Evolutionary conservation across 2,888 invertebrate species (phyloP), one percentile per base, ranked within the genome.

Genomic region (Cephalotes varians): DNA sequence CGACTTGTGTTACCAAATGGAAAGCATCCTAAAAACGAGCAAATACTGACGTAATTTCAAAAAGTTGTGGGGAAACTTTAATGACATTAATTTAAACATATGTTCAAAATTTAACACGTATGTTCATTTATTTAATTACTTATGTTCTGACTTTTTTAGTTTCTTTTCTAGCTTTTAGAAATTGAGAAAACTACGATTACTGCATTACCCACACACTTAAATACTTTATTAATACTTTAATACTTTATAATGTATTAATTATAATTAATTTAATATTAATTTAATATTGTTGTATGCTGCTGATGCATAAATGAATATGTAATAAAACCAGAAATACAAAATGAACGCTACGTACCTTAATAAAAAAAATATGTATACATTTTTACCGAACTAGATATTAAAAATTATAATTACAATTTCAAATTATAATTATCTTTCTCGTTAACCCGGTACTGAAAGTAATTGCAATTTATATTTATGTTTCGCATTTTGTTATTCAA

Each of bases 61-160:
- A n/a, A n/a, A n/a, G n/a, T n/a, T n/a, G n/a, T n/a, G n/a, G n/a
- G n/a, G n/a, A n/a, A n/a, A n/a, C n/a, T n/a, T n/a, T n/a, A n/a
- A n/a, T n/a, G n/a, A n/a, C n/a, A n/a, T n/a, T n/a, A n/a, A n/a
- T n/a, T n/a, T n/a, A n/a, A n/a, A n/a, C n/a, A n/a, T n/a, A n/a
- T n/a, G n/a, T n/a, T n/a, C n/a, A n/a, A n/a, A n/a, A n/a, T n/a
- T n/a, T n/a, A n/a, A n/a, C 0, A 58, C 9, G 10, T n/a, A n/a
- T n/a, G 10, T 60, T n/a, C n/a, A 5, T 60, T 60, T n/a, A 60
- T 9, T 34, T 60, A 60, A 60, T 60, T 34, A 60, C 15, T n/a
- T 58, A 9, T 34, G n/a, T 60, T 34, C 6, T 1, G n/a, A n/a
- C 34, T 60, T 7, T 60, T 60, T 56, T 7, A 56, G 5, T 56